Base-by-base conservation (phyloP, 1,140 invertebrate genomes). In the Cryptotermes secundus region DNA sequence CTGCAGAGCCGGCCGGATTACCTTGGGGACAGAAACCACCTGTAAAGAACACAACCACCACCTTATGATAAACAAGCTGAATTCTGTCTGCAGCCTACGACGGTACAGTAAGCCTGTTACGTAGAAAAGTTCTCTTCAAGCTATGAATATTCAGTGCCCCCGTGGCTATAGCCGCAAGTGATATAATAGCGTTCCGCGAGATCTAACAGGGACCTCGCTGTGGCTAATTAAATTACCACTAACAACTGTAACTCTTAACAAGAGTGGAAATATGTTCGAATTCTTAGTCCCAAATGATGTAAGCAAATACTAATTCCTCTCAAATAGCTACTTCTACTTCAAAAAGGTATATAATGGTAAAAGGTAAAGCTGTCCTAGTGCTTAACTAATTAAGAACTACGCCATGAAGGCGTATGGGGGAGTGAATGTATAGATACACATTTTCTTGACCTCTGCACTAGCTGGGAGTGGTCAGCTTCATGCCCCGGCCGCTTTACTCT, bases 1-100 rank as follows among this genome's bases (percentile, higher is more conserved):
- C 53, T 72, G 59, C 59, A 72, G 59, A 72, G 10, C 59, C 59
- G n/a, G 59, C 59, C n/a, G 59, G 59, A 72, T 72, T n/a, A 72
- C 59, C 59, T 72, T 72, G 59, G 59, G 59, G 59, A 72, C 59
- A 72, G 59, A 31, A 59, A 59, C 53, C 53, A 59, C 53, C 53
- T 59, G 53, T 59, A 59, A 59, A 3, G 53, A 59, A 59, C 53
- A 59, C 53, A 59, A 72, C 16, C 59, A 10, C 26, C 59, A 72
- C 26, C 53, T 24, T 26, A 59, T 26, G 53, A 26, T n/a, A 49
- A 14, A 14, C 38, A 42, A 49, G 45, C 45, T 49, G 45, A 12
- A 49, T 49, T 49, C 6, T 72, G 31, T 72, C 59, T n/a, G 3
- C 16, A 49, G 45, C 3, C 3, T n/a, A 72, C 14, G 6, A 72